Percentiles rank a stretch among this genome's conserved stretches.
These are phyloP conservation scores for Acleris emargana DNA, from an alignment of 2,888 invertebrate species.

Conservation along the genomic window DNA sequence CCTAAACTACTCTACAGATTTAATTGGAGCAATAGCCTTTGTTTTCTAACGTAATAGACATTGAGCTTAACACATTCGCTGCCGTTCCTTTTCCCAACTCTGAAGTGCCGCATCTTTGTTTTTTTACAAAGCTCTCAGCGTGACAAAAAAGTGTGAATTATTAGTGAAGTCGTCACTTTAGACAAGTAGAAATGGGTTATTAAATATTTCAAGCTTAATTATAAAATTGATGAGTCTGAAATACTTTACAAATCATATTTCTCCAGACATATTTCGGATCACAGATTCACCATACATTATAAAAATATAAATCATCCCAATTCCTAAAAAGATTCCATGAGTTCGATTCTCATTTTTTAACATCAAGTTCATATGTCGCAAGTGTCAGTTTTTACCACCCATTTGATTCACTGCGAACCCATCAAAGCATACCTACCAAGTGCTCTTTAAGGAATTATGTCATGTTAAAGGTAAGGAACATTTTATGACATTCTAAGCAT, in stretches of 20 bases:
- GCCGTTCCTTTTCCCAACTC: no score
- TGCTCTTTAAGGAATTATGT: conserved; percentile 33
- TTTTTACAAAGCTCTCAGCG: neutral
- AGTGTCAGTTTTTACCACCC: conserved; percentile 17
- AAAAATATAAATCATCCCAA: no score
- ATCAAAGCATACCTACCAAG: conserved; percentile 21
- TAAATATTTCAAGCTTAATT: no score
- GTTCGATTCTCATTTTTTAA: neutral
- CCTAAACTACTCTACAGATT: no score
- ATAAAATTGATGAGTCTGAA: no score
- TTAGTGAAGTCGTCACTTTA: neutral
- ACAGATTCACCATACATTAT: no score
- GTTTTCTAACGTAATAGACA: no score
- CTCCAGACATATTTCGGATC: no score
- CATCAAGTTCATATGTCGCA: neutral
- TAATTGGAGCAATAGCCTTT: no score
- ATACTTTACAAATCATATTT: no score
- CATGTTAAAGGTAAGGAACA: conserved; percentile 34
- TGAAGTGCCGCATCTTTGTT: neutral
- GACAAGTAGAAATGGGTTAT: neutral
- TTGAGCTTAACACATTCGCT: no score
- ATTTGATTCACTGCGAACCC: conserved; percentile 29
- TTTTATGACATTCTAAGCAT: conserved; percentile 40
- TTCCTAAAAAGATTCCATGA: no score
- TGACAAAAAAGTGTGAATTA: neutral